phyloP scores from a whole-genome alignment of 2,888 invertebrate species.

The Lepeophtheirus nordmannii region DNA sequence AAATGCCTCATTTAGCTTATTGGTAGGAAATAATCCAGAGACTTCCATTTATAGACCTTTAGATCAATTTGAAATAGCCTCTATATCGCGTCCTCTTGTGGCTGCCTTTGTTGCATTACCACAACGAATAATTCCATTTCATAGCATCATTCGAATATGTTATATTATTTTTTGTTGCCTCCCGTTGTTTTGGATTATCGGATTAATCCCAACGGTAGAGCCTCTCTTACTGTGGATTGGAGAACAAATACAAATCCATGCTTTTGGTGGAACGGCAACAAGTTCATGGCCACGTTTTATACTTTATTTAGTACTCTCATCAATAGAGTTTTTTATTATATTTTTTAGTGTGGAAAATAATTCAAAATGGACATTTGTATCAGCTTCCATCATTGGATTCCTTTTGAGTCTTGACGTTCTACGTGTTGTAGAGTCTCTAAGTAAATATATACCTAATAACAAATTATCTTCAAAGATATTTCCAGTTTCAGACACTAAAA shows the following conservation, averaged over 20 bases:
- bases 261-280: slow-evolving; percentile 12
- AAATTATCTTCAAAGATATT: too few relatives aligned
- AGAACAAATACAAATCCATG: slow-evolving; percentile 12
- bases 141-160: neutral
- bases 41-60: slow-evolving; percentile 11
- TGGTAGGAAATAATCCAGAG: slow-evolving; percentile 9
- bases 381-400: neutral
- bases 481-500: too few relatives aligned
- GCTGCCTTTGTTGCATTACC: slow-evolving; percentile 7
- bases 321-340: neutral
- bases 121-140: too few relatives aligned
- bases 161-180: neutral
- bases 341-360: neutral
- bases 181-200: slow-evolving; percentile 16
- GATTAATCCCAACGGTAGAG: slow-evolving; percentile 7
- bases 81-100: slow-evolving; percentile 15
- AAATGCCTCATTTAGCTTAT: slow-evolving; percentile 16
- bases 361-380: neutral
- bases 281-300: neutral
- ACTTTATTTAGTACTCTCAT: neutral
- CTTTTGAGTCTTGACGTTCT: slow-evolving; percentile 12
- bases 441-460: too few relatives aligned
- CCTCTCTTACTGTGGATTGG: slow-evolving; percentile 10
- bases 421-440: neutral
- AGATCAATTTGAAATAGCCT: slow-evolving; percentile 18